phyloP scores from a whole-genome alignment of 2,113 vertebrate genomes.

The Phylloscopus whistleri region DNA sequence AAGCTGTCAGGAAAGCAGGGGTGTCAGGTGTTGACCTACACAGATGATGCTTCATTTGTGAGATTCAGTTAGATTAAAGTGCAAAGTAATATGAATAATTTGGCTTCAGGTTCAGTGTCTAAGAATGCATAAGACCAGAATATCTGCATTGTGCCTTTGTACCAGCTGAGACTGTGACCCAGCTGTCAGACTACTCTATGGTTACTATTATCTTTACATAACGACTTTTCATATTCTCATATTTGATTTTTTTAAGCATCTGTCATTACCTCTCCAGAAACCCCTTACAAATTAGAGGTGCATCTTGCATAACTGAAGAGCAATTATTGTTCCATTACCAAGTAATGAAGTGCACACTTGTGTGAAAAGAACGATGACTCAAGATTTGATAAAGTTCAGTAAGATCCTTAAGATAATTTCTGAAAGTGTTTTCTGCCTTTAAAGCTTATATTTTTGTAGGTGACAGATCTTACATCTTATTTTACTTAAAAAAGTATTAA shows the following conservation, averaged over 20 bases:
- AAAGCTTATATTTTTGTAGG: background rate
- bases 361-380: conserved; percentile 15
- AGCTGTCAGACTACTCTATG: background rate
- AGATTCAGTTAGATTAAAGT: background rate
- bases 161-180: conserved; percentile 5
- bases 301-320: conserved; percentile 36
- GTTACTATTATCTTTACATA: background rate
- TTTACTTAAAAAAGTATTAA: background rate
- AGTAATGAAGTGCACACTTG: conserved; percentile 36
- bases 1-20: background rate
- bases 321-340: conserved; percentile 36
- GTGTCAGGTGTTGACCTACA: background rate
- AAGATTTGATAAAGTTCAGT: conserved; percentile 13
- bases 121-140: background rate
- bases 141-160: background rate
- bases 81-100: background rate
- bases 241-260: conserved; percentile 12
- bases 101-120: background rate
- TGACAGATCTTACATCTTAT: background rate
- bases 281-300: conserved; percentile 25
- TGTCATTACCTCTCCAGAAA: conserved; percentile 45
- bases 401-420: background rate
- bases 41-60: background rate
- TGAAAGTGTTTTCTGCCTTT: background rate
- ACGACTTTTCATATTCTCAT: background rate